phyloP scores from a whole-genome alignment of 2,113 vertebrate species.

The Dromas ardeola region DNA sequence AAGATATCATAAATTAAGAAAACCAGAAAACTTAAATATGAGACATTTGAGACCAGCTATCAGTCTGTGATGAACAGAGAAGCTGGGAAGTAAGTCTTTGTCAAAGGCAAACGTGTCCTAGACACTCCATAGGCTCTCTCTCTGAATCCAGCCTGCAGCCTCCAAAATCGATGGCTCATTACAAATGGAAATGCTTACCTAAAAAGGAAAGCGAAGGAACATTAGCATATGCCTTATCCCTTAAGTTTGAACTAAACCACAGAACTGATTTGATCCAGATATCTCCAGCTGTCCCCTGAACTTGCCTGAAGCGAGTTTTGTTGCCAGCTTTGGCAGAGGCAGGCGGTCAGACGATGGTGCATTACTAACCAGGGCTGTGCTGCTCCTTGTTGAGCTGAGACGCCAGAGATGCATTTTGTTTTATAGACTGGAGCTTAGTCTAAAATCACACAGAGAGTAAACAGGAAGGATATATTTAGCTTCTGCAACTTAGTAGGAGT shows the following conservation, averaged over 20 bases:
- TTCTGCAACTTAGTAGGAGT: neutral
- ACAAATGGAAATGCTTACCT: neutral
- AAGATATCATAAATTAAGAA: neutral
- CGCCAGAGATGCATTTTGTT: constrained; percentile 6
- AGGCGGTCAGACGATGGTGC: neutral
- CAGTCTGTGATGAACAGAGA: neutral
- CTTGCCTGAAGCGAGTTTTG: neutral
- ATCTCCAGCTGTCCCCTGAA: neutral
- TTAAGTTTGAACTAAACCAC: neutral
- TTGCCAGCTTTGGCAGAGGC: neutral
- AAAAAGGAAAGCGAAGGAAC: constrained; percentile 12
- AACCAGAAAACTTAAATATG: neutral
- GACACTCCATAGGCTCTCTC: neutral
- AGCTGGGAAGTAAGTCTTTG: neutral
- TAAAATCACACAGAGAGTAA: constrained; percentile 49
- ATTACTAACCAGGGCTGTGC: neutral
- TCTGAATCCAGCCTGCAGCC: neutral
- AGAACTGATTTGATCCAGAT: constrained; percentile 17
- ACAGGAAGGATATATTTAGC: constrained; percentile 68
- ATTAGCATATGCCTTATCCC: neutral
- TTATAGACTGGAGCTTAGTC: constrained; percentile 11
- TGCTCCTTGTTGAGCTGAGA: neutral
- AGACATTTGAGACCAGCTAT: neutral
- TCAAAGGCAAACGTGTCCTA: neutral
- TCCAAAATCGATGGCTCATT: neutral